phyloP scores from a whole-genome alignment of 1,140 invertebrate species.

The Zaprionus taronus region DNA sequence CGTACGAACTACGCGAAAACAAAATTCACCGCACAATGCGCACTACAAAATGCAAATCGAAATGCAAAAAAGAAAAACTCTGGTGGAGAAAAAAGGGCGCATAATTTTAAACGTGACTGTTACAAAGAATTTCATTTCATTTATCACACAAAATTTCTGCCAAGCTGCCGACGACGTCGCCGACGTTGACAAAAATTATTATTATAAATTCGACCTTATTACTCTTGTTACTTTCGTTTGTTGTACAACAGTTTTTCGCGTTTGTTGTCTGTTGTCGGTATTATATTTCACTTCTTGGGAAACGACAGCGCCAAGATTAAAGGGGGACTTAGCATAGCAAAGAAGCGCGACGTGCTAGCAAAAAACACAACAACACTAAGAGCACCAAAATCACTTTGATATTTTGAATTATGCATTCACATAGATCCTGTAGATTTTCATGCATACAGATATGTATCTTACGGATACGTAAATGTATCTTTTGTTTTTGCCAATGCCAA shows the following conservation, averaged over 20 bases:
- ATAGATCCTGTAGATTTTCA: slow-evolving; percentile 9
- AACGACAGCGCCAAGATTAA: slow-evolving; percentile 1
- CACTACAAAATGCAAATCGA: slow-evolving; percentile 29
- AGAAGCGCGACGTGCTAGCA: neutral
- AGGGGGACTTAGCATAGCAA: neutral
- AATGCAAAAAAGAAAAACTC: slow-evolving; percentile 2
- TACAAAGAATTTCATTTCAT: slow-evolving; percentile 79
- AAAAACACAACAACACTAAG: slow-evolving; percentile 21
- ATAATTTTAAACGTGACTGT: slow-evolving; percentile 80
- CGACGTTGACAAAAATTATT: slow-evolving; percentile 79
- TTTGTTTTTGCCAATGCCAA: slow-evolving; percentile 17
- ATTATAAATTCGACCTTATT: slow-evolving; percentile 82
- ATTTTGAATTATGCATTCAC: neutral
- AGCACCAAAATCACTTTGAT: slow-evolving; percentile 31
- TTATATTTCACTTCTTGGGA: slow-evolving; percentile 43
- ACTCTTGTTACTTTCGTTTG: slow-evolving; percentile 81
- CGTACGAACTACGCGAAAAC: slow-evolving; percentile 15
- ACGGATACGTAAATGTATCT: slow-evolving; percentile 34
- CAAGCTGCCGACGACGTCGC: slow-evolving; percentile 46
- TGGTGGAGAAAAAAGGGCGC: slow-evolving; percentile 55
- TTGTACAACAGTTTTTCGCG: slow-evolving; percentile 45
- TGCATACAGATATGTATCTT: slow-evolving; percentile 22
- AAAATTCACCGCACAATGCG: slow-evolving; percentile 44
- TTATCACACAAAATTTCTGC: slow-evolving; percentile 64
- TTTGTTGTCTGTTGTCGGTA: slow-evolving; percentile 25